Evolutionary conservation across 2,797 vertebrate genomes (phyloP).

Genomic region (Chaetodon trifasciatus): DNA sequence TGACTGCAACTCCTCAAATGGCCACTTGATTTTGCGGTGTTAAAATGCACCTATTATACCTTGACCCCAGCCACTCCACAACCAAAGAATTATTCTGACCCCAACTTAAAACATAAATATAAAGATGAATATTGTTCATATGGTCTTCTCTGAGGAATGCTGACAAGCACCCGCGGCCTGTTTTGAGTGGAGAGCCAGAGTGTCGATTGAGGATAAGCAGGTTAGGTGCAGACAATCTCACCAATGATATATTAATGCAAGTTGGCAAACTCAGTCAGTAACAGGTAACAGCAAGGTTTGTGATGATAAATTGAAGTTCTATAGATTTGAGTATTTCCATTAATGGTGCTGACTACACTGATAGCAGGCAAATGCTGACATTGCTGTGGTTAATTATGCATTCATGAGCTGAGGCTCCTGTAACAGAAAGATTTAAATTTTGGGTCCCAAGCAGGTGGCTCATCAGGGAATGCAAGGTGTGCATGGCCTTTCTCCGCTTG

Average conservation of each 20-base stretch:
- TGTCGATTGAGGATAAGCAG: neutral
- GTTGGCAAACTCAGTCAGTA: neutral
- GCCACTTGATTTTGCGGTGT: no score
- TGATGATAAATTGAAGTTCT: neutral
- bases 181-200: neutral
- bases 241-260: neutral
- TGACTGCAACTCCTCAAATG: no score
- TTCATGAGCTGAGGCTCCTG: neutral
- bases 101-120: neutral
- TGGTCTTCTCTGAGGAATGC: neutral
- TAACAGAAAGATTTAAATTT: neutral
- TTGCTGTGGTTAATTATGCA: neutral
- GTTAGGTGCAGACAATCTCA: neutral
- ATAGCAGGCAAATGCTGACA: neutral
- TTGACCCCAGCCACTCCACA: no score
- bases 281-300: neutral
- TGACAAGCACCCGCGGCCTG: neutral
- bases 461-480: neutral
- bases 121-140: neutral
- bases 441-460: neutral
- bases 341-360: neutral
- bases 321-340: neutral
- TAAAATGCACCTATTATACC: no score
- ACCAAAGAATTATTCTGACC: neutral
- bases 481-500: neutral